Base-by-base conservation (phyloP, 2,888 invertebrate species). In the Agriopis marginaria region DNA sequence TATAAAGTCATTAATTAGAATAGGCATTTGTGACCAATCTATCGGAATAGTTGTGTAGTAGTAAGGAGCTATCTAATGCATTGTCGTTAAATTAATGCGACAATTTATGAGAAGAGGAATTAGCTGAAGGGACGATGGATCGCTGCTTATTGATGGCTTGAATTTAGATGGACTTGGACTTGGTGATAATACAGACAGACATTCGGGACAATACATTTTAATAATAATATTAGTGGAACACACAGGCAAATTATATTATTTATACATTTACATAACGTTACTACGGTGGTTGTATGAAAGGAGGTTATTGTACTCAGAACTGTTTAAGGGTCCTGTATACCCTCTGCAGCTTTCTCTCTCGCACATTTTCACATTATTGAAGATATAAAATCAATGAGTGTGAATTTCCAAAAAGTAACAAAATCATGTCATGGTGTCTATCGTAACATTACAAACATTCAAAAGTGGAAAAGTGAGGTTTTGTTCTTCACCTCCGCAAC, bases 51-150 rank as follows among this genome's bases (percentile, higher is more conserved):
- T 69, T 69, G 65, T 69, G 51, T 61, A 64, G 68, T 70, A 54
- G 63, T 42, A 42, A 44, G 54, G 58, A 64, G 68, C 63, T 53
- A 64, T 70, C 72, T 73, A 69, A 94, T 92, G 93, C 85, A 88
- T 87, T 89, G 91, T 92, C 93, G 91, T 93, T 93, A 93, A 92
- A 91, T 93, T 93, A 93, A 94, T 94, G 89, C 91, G 79, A 90
- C 84, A 88, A 93, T 94, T 93, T 93, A 93, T 93, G 92, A 89
- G 89, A 88, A 82, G 82, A 84, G 89, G 90, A 91, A 91, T 92
- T 91, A 91, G 88, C 87, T 78, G 81, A 47, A 79, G 78, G 81
- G 82, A 74, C 81, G 72, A 86, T 84, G 82, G 85, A 86, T 86
- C 32, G 50, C 53, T 9, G 45, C 40, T 81, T 81, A 85, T 86